These are phyloP conservation scores for Bombus confusus DNA, from an alignment of 1,140 invertebrate genomes.

Conservation along the genomic window DNA sequence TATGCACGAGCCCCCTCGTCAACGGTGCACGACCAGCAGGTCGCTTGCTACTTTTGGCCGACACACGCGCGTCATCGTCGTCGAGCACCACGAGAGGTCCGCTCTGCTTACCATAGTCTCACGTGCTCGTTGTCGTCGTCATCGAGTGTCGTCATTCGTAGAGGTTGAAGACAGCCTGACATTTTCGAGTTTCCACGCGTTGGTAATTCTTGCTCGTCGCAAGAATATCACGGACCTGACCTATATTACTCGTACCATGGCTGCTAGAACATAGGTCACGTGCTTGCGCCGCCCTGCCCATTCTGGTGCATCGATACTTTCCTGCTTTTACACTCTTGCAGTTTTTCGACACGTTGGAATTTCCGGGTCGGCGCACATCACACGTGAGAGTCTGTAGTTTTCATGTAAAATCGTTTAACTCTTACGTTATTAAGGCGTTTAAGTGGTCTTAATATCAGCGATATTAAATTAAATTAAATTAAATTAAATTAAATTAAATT, in stretches of 20 bases:
- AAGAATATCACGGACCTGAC: neutral
- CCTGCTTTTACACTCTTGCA: too few relatives aligned
- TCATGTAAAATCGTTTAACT: too few relatives aligned
- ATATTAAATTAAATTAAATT: too few relatives aligned
- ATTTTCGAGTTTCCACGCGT: conserved; percentile 1
- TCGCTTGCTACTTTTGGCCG: conserved; percentile 43
- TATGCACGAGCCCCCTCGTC: conserved; percentile 38
- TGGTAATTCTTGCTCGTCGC: conserved; percentile 1
- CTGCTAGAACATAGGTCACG: neutral
- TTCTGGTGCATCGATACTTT: neutral
- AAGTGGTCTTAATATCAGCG: too few relatives aligned
- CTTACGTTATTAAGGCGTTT: too few relatives aligned
- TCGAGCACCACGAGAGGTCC: conserved; percentile 18
- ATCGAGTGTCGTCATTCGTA: conserved; percentile 13
- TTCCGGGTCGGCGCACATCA: too few relatives aligned
- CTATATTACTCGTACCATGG: neutral
- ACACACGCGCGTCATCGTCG: conserved; percentile 14
- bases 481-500: too few relatives aligned
- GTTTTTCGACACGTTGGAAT: too few relatives aligned
- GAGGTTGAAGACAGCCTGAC: neutral
- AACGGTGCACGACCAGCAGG: neutral
- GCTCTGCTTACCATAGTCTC: neutral
- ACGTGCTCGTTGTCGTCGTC: conserved; percentile 8
- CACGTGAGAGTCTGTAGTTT: too few relatives aligned
- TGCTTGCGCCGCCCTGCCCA: too few relatives aligned